Conservation (phyloP, 2,113 vertebrate species). For the Todiramphus saurophagus region DNA sequence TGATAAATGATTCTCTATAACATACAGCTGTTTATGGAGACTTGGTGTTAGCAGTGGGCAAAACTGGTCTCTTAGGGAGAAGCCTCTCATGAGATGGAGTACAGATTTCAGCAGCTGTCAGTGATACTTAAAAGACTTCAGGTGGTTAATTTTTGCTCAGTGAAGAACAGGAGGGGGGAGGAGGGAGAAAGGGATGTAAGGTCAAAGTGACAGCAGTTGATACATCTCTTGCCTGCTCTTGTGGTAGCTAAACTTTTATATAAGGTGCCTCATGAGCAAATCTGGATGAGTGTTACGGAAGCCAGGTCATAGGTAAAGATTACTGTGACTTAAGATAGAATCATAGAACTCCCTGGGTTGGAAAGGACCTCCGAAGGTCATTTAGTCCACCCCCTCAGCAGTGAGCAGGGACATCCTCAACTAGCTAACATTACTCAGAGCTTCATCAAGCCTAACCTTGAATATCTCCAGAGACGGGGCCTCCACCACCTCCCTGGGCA, state of each 20-base stretch:
- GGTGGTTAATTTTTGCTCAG: background rate
- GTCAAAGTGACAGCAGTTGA: background rate
- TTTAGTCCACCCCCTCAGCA: no score
- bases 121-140: background rate
- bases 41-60: background rate
- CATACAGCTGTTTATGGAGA: background rate
- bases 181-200: background rate
- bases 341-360: no score
- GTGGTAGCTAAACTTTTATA: background rate
- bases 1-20: background rate
- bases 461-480: no score
- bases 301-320: background rate
- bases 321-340: background rate
- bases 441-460: no score
- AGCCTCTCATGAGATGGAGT: background rate
- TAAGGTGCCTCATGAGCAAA: background rate
- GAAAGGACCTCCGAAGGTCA: no score
- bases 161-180: background rate
- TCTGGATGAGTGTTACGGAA: background rate
- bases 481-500: no score
- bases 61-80: background rate
- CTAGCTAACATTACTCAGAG: no score
- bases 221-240: background rate
- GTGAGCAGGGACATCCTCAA: no score
- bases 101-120: background rate